Evolutionary conservation across 2,113 vertebrate genomes (phyloP).

Genomic region (Passer domesticus): DNA sequence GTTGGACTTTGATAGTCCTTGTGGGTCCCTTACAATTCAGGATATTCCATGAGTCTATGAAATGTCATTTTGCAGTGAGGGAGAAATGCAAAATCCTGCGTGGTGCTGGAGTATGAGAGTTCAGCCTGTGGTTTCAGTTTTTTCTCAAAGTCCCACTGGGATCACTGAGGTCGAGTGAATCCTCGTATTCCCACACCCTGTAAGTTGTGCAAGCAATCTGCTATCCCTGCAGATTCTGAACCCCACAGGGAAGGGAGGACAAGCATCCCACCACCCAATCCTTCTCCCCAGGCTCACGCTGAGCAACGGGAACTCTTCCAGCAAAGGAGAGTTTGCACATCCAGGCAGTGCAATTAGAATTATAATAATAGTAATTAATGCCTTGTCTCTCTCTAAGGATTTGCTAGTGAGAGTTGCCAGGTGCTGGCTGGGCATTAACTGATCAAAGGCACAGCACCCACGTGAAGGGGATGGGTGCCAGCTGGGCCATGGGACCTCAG

Average conservation of each 20-base stretch:
- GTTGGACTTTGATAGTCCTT: neutral
- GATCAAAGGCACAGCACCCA: neutral
- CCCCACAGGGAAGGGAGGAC: neutral
- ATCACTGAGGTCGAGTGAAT: neutral
- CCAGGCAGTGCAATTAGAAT: neutral
- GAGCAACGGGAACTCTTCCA: neutral
- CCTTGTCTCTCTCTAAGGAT: conserved; percentile 34
- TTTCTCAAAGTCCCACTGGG: neutral
- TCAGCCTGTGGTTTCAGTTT: neutral
- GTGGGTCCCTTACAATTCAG: neutral
- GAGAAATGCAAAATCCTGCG: neutral
- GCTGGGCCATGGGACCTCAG: neutral
- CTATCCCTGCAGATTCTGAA: fast-evolving
- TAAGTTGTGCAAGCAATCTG: fast-evolving
- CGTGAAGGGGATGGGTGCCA: neutral
- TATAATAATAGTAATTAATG: conserved; percentile 20
- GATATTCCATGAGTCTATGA: neutral
- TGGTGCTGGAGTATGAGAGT: neutral
- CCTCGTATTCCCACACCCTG: neutral
- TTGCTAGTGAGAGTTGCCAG: neutral
- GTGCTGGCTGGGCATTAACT: neutral
- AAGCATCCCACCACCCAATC: fast-evolving
- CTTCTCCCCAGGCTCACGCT: neutral
- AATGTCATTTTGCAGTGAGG: neutral
- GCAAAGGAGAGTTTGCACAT: neutral